Base-by-base conservation (phyloP, 2,888 invertebrate species). In the Plusia festucae region DNA sequence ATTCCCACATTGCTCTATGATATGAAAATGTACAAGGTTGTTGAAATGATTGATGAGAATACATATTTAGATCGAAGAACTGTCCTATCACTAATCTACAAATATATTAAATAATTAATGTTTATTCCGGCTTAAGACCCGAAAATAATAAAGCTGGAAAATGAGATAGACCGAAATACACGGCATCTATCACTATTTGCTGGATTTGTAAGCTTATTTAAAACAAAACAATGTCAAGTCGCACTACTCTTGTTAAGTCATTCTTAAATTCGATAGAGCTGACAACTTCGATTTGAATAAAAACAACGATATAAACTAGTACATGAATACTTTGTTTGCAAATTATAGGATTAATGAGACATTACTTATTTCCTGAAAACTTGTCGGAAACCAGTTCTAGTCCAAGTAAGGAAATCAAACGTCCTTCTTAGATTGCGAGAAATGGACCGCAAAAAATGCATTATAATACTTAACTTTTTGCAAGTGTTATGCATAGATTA, bases 331-430 rank as follows among this genome's bases (percentile, higher is more conserved):
- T n/a, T 40, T 0, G 40, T 40, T n/a, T 40, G n/a, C n/a, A 40
- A 34, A 40, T 40, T 40, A 40, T 2, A 40, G n/a, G 40, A 34
- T 13, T 13, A 34, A 1, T 7, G 34, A 22, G 27, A 22, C 15
- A 30, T 13, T 18, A 15, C 0, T 11, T 2, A 64, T 58, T 71
- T 64, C 44, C 44, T 54, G 32, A 49, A 62, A 68, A 54, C 7
- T 15, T 7, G 5, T 16, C 9, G 9, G 24, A 16, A 53, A 53
- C 55, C 6, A 16, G 27, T 30, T 66, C 9, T 27, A 20, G 34
- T 3, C 27, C 18, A 13, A 49, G 13, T 9, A 24, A 56, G 44
- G 27, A 53, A 56, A 68, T 68, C 15, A 24, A 24, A 27, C 15
- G 7, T 8, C 15, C 27, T n/a, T 53, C 53, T 27, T n/a, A n/a